Conservation (phyloP, 2,113 vertebrate genomes). For the Lycocorax pyrrhopterus region DNA sequence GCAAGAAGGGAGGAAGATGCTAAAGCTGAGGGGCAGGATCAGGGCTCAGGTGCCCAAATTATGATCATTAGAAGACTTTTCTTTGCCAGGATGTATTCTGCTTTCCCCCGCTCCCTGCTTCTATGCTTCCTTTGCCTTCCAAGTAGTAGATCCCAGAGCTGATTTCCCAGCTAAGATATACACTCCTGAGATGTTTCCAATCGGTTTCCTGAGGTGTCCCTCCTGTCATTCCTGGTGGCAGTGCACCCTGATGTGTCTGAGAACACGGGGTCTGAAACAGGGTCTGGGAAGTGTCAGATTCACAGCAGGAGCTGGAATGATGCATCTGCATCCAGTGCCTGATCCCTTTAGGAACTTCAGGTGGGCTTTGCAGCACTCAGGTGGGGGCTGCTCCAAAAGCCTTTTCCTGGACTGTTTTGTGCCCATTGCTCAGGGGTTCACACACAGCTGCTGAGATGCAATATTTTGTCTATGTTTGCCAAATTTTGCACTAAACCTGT, state of each 20-base stretch:
- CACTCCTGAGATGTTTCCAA: background rate
- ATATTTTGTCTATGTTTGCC: background rate
- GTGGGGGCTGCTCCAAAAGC: background rate
- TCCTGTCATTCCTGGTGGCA: background rate
- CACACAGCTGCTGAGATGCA: background rate
- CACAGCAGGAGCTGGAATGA: background rate
- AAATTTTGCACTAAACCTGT: background rate
- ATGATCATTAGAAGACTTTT: background rate
- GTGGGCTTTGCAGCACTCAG: background rate
- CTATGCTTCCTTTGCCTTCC: background rate
- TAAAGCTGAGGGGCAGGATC: background rate
- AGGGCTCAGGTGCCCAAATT: background rate
- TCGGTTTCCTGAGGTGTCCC: background rate
- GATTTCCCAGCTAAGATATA: background rate
- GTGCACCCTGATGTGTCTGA: background rate
- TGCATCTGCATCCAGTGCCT: background rate
- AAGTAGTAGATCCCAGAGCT: background rate
- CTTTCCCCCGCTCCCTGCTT: background rate
- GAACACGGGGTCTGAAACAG: background rate
- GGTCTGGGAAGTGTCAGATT: background rate
- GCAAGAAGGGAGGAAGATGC: background rate
- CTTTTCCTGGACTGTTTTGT: background rate
- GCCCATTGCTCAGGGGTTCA: background rate
- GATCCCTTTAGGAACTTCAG: background rate
- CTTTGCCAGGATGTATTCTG: fast-evolving